phyloP scores from a whole-genome alignment of 2,797 vertebrate genomes.

The Pampus argenteus region DNA sequence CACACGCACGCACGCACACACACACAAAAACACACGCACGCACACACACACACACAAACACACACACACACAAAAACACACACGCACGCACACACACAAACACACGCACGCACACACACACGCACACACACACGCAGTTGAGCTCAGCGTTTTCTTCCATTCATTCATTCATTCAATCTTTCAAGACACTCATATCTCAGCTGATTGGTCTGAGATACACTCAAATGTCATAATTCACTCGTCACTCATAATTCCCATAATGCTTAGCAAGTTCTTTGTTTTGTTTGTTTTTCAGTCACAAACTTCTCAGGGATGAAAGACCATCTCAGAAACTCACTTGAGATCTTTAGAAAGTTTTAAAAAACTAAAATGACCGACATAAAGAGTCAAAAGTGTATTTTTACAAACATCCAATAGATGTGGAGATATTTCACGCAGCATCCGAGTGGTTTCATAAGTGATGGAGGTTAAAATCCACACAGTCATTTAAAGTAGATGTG shows the following conservation, averaged over 20 bases:
- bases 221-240: background rate
- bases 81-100: conserved; percentile 14
- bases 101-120: conserved; percentile 4
- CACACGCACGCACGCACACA: too few relatives aligned
- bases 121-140: conserved; percentile 10
- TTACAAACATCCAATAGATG: too few relatives aligned
- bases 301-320: background rate
- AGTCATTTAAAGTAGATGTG: too few relatives aligned
- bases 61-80: conserved; percentile 3
- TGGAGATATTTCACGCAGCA: too few relatives aligned
- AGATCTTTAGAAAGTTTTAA: background rate
- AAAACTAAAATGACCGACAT: too few relatives aligned
- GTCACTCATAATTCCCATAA: conserved; percentile 10
- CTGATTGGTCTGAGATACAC: background rate
- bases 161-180: background rate
- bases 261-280: background rate
- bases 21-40: conserved; percentile 9
- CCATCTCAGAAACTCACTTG: background rate
- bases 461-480: too few relatives aligned
- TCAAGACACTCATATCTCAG: conserved; percentile 1
- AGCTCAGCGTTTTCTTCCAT: conserved; percentile 26
- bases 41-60: conserved; percentile 6
- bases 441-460: too few relatives aligned
- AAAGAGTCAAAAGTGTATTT: too few relatives aligned
- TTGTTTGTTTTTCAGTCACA: background rate